Conservation (phyloP, 2,888 invertebrate species). For the Ichneumoninae sp. region DNA sequence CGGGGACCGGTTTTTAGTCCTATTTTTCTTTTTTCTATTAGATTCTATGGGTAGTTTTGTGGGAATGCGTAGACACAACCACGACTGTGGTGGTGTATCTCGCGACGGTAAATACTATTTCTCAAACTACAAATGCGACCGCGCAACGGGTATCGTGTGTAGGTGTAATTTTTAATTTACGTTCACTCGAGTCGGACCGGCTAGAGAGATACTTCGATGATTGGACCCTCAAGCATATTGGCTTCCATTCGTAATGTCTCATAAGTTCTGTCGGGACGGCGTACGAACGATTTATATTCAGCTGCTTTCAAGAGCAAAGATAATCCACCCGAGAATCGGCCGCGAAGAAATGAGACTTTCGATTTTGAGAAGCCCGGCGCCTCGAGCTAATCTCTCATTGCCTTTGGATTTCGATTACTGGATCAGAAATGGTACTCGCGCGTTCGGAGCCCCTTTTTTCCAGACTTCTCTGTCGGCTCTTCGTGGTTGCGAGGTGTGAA, state of each 20-base stretch:
- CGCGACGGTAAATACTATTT: constrained; percentile 14
- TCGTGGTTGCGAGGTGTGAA: constrained; percentile 3
- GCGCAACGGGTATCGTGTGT: constrained; percentile 30
- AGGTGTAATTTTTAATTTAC: constrained; percentile 70
- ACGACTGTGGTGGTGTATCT: neutral
- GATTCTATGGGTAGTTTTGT: neutral
- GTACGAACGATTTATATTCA: constrained; percentile 65
- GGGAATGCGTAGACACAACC: neutral
- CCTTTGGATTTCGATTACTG: constrained; percentile 43
- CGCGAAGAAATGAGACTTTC: constrained; percentile 61
- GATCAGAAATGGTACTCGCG: constrained; percentile 11
- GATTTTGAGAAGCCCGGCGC: constrained; percentile 64
- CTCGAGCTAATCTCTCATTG: constrained; percentile 54
- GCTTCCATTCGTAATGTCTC: constrained; percentile 68
- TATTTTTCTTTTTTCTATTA: neutral
- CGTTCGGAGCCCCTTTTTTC: neutral
- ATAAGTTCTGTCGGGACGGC: constrained; percentile 66
- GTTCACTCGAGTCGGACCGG: constrained; percentile 47
- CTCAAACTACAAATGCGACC: constrained; percentile 31
- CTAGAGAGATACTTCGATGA: constrained; percentile 62
- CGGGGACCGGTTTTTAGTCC: neutral
- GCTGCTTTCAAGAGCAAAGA: constrained; percentile 58
- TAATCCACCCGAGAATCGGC: constrained; percentile 44
- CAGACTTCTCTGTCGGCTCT: constrained; percentile 3
- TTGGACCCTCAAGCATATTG: constrained; percentile 69